A percentile compares a stretch with the other conserved stretches of the same genome.
phyloP scores from a whole-genome alignment of 1,140 invertebrate species.

The Lepidurus arcticus region DNA sequence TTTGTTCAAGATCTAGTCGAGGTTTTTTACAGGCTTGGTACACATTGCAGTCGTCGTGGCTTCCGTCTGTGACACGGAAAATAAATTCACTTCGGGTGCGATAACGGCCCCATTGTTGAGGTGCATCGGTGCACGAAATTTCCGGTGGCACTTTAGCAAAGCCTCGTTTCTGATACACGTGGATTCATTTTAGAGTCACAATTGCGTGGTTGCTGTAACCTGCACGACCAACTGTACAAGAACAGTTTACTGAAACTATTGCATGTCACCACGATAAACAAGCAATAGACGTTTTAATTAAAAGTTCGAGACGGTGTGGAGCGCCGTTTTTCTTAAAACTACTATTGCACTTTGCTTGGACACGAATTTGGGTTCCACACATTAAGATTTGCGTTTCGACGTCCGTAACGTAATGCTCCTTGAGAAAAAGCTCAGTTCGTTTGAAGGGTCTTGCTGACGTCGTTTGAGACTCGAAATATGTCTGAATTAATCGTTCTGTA shows the following conservation, averaged over 20 bases:
- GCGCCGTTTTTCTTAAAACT: constrained; percentile 22
- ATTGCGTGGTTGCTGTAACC: constrained; percentile 21
- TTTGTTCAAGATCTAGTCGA: background rate
- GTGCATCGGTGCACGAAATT: background rate
- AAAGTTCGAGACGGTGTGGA: background rate
- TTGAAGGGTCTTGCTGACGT: background rate
- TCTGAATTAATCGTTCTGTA: background rate
- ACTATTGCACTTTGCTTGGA: background rate
- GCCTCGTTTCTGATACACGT: constrained; percentile 10
- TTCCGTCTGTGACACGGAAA: constrained; percentile 27
- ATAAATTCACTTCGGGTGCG: constrained; percentile 8
- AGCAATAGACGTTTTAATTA: background rate
- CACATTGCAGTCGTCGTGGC: background rate
- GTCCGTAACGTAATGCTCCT: constrained; percentile 15
- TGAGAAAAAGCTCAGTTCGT: background rate
- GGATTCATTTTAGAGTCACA: background rate
- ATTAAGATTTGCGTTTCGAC: background rate
- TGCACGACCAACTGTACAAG: constrained; percentile 16
- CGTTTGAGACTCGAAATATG: background rate
- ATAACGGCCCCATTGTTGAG: constrained; percentile 22
- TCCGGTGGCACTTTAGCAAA: constrained; percentile 21
- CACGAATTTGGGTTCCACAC: background rate
- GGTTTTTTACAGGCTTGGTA: constrained; percentile 26
- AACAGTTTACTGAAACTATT: background rate
- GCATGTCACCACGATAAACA: constrained; percentile 9